phyloP scores from a whole-genome alignment of 2,888 invertebrate species.

The Amaurobius ferox region DNA sequence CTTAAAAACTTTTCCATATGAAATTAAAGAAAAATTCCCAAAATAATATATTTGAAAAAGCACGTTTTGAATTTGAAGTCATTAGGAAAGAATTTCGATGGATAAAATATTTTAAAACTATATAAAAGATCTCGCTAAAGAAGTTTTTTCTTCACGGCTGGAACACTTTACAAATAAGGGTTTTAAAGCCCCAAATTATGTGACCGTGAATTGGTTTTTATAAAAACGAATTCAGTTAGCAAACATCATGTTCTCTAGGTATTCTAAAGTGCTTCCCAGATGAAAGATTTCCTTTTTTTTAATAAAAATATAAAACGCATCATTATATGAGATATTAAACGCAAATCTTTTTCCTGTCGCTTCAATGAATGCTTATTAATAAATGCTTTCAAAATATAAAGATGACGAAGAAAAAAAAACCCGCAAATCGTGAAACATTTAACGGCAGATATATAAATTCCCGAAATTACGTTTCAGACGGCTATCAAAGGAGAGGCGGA shows the following conservation, averaged over 20 bases:
- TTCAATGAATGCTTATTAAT: conserved; percentile 12
- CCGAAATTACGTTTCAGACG: not conserved
- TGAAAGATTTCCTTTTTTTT: not conserved
- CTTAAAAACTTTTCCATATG: too few species aligned
- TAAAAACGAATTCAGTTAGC: not conserved
- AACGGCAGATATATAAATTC: conserved; percentile 14
- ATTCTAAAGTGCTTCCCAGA: not conserved
- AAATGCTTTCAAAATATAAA: conserved; percentile 1
- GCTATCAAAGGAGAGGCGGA: conserved; percentile 24
- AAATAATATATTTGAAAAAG: too few species aligned
- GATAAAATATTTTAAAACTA: too few species aligned
- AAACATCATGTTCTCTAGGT: not conserved
- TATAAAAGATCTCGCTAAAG: too few species aligned
- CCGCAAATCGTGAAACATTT: conserved; percentile 19
- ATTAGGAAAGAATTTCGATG: too few species aligned
- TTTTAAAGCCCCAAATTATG: not conserved
- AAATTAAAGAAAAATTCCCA: too few species aligned
- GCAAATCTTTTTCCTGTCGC: not conserved
- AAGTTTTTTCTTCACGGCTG: too few species aligned
- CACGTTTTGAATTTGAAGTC: too few species aligned
- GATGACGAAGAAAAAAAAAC: not conserved
- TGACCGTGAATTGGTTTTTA: not conserved
- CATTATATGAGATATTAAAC: conserved; percentile 16
- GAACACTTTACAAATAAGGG: too few species aligned
- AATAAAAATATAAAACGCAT: not conserved